Base-by-base conservation (phyloP, 1,140 invertebrate species). In the Cotesia vestalis region DNA sequence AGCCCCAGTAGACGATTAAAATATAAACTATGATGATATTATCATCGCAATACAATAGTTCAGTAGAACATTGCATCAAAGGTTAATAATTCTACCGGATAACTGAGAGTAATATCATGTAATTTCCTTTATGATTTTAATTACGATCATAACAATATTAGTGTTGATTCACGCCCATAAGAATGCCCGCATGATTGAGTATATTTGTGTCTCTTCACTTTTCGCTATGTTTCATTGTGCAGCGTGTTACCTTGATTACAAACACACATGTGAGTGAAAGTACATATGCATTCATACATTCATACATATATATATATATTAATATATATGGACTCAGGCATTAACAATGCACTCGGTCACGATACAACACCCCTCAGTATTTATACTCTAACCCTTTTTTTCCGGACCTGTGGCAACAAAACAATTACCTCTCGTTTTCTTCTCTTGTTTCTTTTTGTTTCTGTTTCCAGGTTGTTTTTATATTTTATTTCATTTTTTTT, bases 401-500 rank as follows among this genome's bases (percentile, higher is more conserved):
- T 55, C 8, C 46, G 2, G 11, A 34, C 17, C 27, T 53, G 40
- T 40, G 17, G 46, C 14, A 35, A 67, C 27, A 12, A 34, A 51
- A 34, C 46, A 55, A 67, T 55, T 67, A 55, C 60, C 34, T 62
- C 51, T 67, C 12, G 35, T 66, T 66, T 66, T 36, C 60, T 12
- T 20, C 51, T 14, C 4, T 8, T 27, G 11, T 36, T 36, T 62
- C 36, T 62, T 62, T 36, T 9, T 34, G 27, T 27, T 27, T 27
- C 27, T 27, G 27, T 3, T 27, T 57, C n/a, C 53, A 14, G 40
- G 6, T 46, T 46, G 38, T 14, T 36, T 12, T 40, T 40, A n/a
- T n/a, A 34, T 36, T 35, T 40, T n/a, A 40, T 64, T 63, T 63
- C 38, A n/a, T 20, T 57, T 20, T 20, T 6, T 55, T 20, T 17